Evolutionary conservation across 2,113 vertebrate genomes (phyloP).

Genomic region (Tragelaphus buxtoni): DNA sequence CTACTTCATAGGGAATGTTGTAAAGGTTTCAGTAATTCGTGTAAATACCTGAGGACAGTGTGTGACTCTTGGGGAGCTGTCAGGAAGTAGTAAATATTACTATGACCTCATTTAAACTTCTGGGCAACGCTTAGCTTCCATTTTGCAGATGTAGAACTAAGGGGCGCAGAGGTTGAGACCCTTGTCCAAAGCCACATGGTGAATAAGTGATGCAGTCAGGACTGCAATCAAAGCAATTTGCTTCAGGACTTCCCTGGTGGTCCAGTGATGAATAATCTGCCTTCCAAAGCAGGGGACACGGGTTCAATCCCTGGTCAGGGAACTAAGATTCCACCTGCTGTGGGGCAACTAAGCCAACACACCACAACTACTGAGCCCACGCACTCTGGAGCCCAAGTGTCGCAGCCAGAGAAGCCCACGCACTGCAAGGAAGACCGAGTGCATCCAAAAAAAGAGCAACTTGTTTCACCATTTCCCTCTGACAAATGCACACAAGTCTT

Average conservation of each 20-base stretch:
- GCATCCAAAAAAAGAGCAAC: neutral
- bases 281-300: neutral
- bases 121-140: neutral
- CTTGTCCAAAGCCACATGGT: neutral
- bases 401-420: neutral
- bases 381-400: neutral
- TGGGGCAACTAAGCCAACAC: neutral
- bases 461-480: neutral
- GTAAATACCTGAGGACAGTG: neutral
- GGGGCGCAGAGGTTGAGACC: neutral
- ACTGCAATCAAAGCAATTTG: too few relatives aligned
- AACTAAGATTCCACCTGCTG: neutral
- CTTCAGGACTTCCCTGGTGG: neutral
- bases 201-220: neutral
- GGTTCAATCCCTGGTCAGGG: neutral
- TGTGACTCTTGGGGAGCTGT: too few relatives aligned
- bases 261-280: neutral
- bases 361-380: neutral
- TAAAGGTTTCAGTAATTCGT: neutral
- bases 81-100: neutral
- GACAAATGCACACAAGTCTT: neutral
- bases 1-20: neutral
- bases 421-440: neutral
- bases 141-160: too few relatives aligned
- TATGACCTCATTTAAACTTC: neutral